A percentile compares a stretch with the other conserved stretches of the same genome.
phyloP scores from a whole-genome alignment of 2,888 invertebrate genomes.

The Cloeon dipterum region DNA sequence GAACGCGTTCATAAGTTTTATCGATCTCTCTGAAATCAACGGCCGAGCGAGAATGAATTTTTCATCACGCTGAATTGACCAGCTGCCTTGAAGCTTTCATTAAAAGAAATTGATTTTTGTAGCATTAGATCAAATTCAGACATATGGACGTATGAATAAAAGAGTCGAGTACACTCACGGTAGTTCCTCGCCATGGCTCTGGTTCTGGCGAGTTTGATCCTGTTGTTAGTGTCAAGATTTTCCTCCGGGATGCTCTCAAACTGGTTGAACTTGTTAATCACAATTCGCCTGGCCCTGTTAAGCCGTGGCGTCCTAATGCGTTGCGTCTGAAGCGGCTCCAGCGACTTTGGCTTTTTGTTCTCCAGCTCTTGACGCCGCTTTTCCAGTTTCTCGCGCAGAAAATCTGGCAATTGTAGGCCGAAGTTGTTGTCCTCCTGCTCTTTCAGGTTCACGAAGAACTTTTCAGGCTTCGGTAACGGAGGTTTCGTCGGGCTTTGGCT shows the following conservation, averaged over 20 bases:
- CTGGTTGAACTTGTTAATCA: neutral
- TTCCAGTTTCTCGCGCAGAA: neutral
- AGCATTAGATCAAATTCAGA: no score
- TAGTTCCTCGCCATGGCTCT: no score
- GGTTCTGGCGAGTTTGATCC: no score
- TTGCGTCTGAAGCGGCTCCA: no score
- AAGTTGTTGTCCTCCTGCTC: neutral
- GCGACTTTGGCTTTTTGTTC: neutral
- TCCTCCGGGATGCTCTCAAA: conserved; percentile 3
- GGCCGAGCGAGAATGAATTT: no score
- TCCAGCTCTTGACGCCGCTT: neutral
- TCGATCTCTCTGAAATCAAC: no score
- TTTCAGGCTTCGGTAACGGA: neutral
- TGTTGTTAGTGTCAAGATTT: neutral
- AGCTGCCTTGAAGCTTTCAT: no score
- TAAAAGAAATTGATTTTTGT: no score
- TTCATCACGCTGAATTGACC: no score
- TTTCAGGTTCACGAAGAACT: neutral
- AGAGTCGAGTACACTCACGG: no score
- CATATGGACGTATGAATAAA: no score
- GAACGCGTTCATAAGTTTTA: no score
- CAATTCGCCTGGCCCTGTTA: neutral
- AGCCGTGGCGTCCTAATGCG: neutral
- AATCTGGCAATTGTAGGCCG: neutral
- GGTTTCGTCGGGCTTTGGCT: neutral